Evolutionary conservation across 2,888 invertebrate species (phyloP).

Genomic region (Podotricha telesiphe): DNA sequence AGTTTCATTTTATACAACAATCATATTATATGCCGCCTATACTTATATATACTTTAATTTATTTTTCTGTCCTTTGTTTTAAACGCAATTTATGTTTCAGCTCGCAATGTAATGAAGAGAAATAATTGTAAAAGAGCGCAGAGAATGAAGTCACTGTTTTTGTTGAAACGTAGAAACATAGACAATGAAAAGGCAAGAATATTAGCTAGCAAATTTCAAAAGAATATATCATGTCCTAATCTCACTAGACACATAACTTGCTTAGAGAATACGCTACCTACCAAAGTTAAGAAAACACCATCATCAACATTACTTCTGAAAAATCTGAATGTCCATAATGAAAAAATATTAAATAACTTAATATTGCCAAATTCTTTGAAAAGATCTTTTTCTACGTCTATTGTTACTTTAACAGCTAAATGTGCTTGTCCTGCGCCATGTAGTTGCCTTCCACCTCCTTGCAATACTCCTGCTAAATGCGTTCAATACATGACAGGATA

Average conservation of each 20-base stretch:
- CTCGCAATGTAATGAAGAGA: conserved; percentile 57
- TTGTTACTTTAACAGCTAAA: not conserved
- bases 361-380: conserved; percentile 3
- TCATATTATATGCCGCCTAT: not conserved
- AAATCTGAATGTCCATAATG: not conserved
- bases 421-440: conserved; percentile 36
- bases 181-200: conserved; percentile 20
- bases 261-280: not conserved
- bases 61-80: conserved; percentile 41
- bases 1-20: not conserved
- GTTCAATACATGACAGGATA: conserved; percentile 70
- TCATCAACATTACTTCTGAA: conserved; percentile 18
- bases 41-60: too few relatives aligned
- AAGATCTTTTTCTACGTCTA: conserved; percentile 22
- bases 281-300: conserved; percentile 10
- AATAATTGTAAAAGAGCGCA: conserved; percentile 52
- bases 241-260: conserved; percentile 29
- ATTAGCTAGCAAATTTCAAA: conserved; percentile 39
- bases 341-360: conserved; percentile 9
- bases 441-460: conserved; percentile 62
- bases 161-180: conserved; percentile 46
- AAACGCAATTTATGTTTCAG: conserved; percentile 69
- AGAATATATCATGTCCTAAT: conserved; percentile 56
- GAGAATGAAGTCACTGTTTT: conserved; percentile 47
- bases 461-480: conserved; percentile 61